These are phyloP conservation scores for Danaus chrysippus DNA, from an alignment of 2,888 invertebrate genomes.

Conservation along the genomic window DNA sequence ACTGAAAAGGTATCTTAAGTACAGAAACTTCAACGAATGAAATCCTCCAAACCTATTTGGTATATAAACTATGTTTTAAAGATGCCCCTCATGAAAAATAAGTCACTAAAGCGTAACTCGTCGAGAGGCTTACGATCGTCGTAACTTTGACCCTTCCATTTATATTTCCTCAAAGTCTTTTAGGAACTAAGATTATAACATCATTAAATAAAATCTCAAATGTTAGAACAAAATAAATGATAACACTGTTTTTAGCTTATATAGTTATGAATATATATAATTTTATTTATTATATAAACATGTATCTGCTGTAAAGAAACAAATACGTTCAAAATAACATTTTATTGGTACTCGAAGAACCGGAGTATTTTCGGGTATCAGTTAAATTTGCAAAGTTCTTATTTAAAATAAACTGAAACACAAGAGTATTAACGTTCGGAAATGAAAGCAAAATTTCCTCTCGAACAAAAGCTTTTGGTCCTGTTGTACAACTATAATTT, in stretches of 20 bases:
- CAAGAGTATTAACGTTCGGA: slow-evolving; percentile 37
- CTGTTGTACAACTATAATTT: slow-evolving; percentile 48
- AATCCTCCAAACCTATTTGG: slow-evolving; percentile 15
- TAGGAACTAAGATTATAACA: slow-evolving; percentile 18
- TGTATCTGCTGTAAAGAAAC: no score
- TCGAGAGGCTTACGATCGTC: slow-evolving; percentile 30
- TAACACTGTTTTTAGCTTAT: no score
- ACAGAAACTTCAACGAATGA: background rate
- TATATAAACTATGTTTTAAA: slow-evolving; percentile 30
- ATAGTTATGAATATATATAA: no score
- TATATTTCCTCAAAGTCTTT: slow-evolving; percentile 25
- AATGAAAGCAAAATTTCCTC: slow-evolving; percentile 46
- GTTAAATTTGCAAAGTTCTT: slow-evolving; percentile 17
- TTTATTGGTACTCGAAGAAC: background rate
- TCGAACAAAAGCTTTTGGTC: slow-evolving; percentile 38
- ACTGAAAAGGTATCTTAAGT: background rate
- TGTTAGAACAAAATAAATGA: no score
- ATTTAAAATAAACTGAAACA: slow-evolving; percentile 41
- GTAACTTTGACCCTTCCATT: slow-evolving; percentile 30
- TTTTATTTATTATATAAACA: no score
- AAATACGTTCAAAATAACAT: no score
- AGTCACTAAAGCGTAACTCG: slow-evolving; percentile 27
- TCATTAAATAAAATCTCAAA: slow-evolving; percentile 13
- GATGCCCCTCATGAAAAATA: slow-evolving; percentile 33
- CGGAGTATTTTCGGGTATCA: slow-evolving; percentile 26